Base-by-base conservation (phyloP, 2,113 vertebrate species). In the Pseudorectes ferrugineus region DNA sequence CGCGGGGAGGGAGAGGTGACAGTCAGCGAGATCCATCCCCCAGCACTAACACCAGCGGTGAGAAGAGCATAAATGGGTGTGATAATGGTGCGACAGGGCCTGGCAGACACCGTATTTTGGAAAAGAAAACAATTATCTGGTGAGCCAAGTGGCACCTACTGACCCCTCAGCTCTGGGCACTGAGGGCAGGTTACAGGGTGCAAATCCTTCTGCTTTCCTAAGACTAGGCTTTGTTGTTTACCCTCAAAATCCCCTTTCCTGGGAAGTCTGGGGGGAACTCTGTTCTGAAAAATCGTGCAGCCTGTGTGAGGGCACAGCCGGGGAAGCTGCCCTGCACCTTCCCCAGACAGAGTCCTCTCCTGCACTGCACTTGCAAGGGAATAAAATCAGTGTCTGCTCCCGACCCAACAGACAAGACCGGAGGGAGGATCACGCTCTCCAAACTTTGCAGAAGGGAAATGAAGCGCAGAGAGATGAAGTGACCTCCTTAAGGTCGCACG, bases 391-490 rank as follows among this genome's bases (percentile, higher is more conserved):
- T 0, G 2, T 2, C 31, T 14, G 48, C 58, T 91, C 70, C 55
- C 1, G 0, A 29, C 17, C 24, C 74, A 14, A 21, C 63, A 48
- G 70, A 51, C 24, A 3, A 38, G 62, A 24, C 74, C 5, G 0
- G 29, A 24, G 95, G 85, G 75, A 88, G 63, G 25, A 76, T 23
- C 23, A 24, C 0, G 4, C 72, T 83, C 59, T 46, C 62, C 88
- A 72, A 75, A 66, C 85, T 94, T 83, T 90, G 86, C 67, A 62
- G 94, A 90, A 40, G 88, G 85, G 82, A 96, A 85, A 93, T 29
- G 94, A 88, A 73, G 95, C 65, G 5, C 63, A 40, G 85, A 78
- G 68, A 83, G 58, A 89, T 66, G 65, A 73, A 94, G 72, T 10
- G 75, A 80, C 75, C 67, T 73, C 67, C 88, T 75, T 65, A 62